These are phyloP conservation scores for Tragopan temminckii DNA, from an alignment of 2,797 vertebrate genomes.

Conservation along the genomic window DNA sequence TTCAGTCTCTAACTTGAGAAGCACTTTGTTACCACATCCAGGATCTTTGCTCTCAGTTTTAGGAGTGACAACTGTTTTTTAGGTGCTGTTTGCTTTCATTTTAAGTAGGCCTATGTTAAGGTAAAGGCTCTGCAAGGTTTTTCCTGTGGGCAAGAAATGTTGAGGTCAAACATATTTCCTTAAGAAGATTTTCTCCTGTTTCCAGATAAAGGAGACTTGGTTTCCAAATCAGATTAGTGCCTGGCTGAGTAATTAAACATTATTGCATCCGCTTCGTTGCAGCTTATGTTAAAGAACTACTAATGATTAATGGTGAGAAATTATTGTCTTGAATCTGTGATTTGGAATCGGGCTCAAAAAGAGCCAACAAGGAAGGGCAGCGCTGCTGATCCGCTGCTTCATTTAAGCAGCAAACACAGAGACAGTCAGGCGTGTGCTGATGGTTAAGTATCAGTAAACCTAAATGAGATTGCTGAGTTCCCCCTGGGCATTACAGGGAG, in stretches of 20 bases:
- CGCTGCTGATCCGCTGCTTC: accelerated
- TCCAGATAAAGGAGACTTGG: background rate
- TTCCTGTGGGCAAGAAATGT: background rate
- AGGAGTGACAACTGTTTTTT: accelerated
- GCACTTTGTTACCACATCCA: accelerated
- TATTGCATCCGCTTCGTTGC: background rate
- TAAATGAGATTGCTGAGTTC: background rate
- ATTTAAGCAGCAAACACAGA: accelerated
- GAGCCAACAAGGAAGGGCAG: no score
- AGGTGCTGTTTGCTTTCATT: accelerated
- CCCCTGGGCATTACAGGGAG: background rate
- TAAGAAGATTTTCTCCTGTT: background rate
- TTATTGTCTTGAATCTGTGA: no score
- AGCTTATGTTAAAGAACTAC: background rate
- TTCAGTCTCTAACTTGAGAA: accelerated
- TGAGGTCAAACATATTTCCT: background rate
- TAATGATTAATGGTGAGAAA: accelerated
- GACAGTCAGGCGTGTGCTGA: accelerated
- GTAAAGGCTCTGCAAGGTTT: background rate
- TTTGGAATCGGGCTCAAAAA: background rate
- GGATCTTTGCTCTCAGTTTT: accelerated
- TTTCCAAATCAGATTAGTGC: background rate
- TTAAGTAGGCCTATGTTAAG: accelerated
- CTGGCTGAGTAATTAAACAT: background rate
- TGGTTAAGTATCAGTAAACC: accelerated